Conservation (phyloP, 2,113 vertebrate species). For the Dascyllus trimaculatus region DNA sequence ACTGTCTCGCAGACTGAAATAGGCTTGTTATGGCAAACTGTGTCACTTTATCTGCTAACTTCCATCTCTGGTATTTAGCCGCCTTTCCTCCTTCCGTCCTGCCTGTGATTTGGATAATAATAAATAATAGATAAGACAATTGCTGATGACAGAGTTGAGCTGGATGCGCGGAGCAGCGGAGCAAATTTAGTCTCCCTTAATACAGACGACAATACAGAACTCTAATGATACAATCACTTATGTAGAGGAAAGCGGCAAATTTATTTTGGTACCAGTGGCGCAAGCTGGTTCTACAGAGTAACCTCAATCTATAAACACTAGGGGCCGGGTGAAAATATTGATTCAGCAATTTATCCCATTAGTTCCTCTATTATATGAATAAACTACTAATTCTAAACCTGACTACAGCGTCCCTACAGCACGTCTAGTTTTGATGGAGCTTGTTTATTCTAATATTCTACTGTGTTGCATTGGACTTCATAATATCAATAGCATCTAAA, state of each 20-base stretch:
- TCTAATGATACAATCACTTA: not conserved
- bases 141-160: conserved; percentile 5
- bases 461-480: too few relatives aligned
- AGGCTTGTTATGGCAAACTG: conserved; percentile 75
- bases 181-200: not conserved
- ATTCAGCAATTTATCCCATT: too few relatives aligned
- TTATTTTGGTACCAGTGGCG: not conserved
- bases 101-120: conserved; percentile 51
- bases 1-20: conserved; percentile 76
- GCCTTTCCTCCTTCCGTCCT: conserved; percentile 19
- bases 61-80: conserved; percentile 65
- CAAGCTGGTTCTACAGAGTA: not conserved
- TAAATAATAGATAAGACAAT: conserved; percentile 44
- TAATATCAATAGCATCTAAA: too few relatives aligned
- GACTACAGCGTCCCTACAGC: too few relatives aligned
- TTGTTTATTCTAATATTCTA: too few relatives aligned
- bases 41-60: conserved; percentile 80
- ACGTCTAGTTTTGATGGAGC: too few relatives aligned
- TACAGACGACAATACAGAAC: not conserved
- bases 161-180: conserved; percentile 8
- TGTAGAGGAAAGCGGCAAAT: not conserved
- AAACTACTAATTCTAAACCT: too few relatives aligned
- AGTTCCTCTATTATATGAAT: too few relatives aligned
- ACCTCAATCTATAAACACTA: too few relatives aligned
- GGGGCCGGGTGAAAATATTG: too few relatives aligned